Evolutionary conservation across 2,113 vertebrate species (phyloP), one percentile per base, ranked within the genome.

Genomic region (Fukomys damarensis): DNA sequence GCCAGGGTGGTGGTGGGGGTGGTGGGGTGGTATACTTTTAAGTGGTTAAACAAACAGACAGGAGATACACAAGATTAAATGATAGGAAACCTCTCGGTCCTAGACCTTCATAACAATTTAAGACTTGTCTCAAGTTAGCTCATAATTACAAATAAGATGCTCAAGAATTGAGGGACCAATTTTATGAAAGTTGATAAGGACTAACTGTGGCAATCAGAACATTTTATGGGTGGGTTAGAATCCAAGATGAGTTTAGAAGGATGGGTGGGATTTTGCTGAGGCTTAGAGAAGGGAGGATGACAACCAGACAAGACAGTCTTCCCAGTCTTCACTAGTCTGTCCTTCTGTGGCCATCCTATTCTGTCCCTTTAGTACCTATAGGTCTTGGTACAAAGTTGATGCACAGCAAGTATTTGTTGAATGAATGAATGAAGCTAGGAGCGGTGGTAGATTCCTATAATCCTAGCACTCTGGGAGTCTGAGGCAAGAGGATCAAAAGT

Each of bases 261-360:
- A 38, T 22, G 13, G 41, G 56, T 88, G n/a, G 35, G 35, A 66
- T 76, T 96, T 94, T 80, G 59, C 68, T 81, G 83, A 94, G 49
- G 52, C 30, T 91, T 65, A 35, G 41, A 74, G 49, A 54, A 79
- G 24, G 52, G 11, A 1, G 16, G 77, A 4, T 63, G 28, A 92
- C n/a, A 70, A 76, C 59, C 65, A 90, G 82, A 74, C 4, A 52
- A 91, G 8, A 30, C 58, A 84, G 70, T 79, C 26, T 38, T 95
- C 58, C 65, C 79, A 32, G 24, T 43, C 52, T 86, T n/a, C 49
- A 52, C 82, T 6, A 32, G 10, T 74, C 59, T 82, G 14, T 82
- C 68, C 82, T 56, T 84, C 59, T 91, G 38, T 20, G 61, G 38
- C 92, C 38, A 54, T 38, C n/a, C 32, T 92, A 24, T 14, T 81